Base-by-base conservation (phyloP, 2,888 invertebrate species). In the Dendrolimus pini region DNA sequence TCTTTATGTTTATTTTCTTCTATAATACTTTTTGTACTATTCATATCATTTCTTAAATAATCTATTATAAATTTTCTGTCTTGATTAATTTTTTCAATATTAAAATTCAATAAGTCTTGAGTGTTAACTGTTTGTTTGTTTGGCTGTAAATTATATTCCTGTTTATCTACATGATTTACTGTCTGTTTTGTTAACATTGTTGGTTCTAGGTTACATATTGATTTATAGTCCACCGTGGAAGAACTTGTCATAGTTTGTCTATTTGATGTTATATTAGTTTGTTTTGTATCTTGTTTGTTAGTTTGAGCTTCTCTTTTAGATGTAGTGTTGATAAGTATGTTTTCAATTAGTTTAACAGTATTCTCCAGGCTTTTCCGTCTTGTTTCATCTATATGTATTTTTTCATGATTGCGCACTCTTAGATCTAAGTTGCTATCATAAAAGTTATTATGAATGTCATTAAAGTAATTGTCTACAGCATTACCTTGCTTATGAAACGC, bases 341-440 rank as follows among this genome's bases (percentile, higher is more conserved):
- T 79, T 64, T 87, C 87, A 58, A 87, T 85, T 58, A 86, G 64
- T 62, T 78, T 81, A 0, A 87, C 83, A 0, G 86, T 86, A 47
- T 85, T 83, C 62, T 85, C 86, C 41, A 87, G 71, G 58, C 85
- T 85, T 68, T 81, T 75, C 12, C 84, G 69, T 59, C 81, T 74
- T 1, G 71, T 74, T 47, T 74, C 69, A n/a, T 75, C 74, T 0
- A 74, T 56, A 41, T 56, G 42, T 53, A 41, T 41, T 8, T 13
- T 13, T 52, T 41, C 47, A 47, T 61, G 65, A 0, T 67, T 58
- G 65, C 72, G 75, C 41, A 64, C 56, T 58, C 65, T 72, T 61
- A 66, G 63, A 61, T 74, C 73, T 62, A 74, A 62, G 57, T 77
- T 78, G 52, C 67, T 66, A 57, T 65, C 59, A 10, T 55, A 30